Evolutionary conservation across 2,888 invertebrate species (phyloP).

Genomic region (Limnephilus auricula): DNA sequence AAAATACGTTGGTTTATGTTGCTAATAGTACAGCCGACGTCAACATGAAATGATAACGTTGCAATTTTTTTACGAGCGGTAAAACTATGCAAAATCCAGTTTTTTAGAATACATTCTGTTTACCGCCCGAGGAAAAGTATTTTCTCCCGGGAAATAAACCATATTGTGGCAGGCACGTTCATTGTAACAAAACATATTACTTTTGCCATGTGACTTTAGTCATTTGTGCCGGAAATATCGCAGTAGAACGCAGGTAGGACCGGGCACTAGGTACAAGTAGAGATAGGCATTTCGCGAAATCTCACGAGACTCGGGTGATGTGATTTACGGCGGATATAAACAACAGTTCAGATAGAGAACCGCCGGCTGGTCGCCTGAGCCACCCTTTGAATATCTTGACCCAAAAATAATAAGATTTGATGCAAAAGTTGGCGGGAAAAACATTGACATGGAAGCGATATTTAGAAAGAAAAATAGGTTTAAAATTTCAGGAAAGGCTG

Average conservation of each 20-base stretch:
- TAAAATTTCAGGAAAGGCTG: no score
- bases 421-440: neutral
- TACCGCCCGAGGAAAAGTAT: neutral
- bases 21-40: neutral
- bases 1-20: neutral
- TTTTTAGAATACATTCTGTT: slow-evolving; percentile 2
- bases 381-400: neutral
- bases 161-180: neutral
- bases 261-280: neutral
- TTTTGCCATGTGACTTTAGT: neutral
- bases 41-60: neutral
- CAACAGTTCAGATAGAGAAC: neutral
- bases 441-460: neutral
- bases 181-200: slow-evolving; percentile 2
- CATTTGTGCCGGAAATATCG: neutral
- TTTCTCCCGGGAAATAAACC: neutral
- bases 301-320: neutral
- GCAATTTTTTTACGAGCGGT: neutral
- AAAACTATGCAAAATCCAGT: neutral
- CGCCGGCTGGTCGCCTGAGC: neutral
- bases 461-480: no score
- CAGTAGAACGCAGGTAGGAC: neutral
- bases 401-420: neutral
- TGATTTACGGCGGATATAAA: neutral
- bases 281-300: neutral